Conservation (phyloP, 2,113 vertebrate species). For the Colistium nudipinnis region DNA sequence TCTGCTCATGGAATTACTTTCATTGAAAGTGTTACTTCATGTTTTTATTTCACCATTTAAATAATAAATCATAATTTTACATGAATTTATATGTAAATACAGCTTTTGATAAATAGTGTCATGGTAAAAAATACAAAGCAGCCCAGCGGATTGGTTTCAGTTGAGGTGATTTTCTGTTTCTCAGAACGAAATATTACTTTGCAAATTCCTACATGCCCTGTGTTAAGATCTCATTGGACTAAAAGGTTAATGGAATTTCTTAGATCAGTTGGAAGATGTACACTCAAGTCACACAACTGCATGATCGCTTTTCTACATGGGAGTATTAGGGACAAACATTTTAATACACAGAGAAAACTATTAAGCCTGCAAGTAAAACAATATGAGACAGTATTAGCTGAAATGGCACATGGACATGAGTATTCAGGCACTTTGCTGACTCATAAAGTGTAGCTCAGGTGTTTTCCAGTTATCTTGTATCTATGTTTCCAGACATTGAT, state of each 20-base stretch:
- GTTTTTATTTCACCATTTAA: conserved; percentile 76
- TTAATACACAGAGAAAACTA: not conserved
- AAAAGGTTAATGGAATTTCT: not conserved
- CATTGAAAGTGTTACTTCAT: conserved; percentile 33
- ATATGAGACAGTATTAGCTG: no score
- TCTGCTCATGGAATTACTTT: not conserved
- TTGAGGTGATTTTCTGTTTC: conserved; percentile 17
- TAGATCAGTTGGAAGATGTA: not conserved
- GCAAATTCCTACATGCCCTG: not conserved
- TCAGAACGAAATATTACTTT: not conserved
- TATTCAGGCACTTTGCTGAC: no score
- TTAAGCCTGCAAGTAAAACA: not conserved
- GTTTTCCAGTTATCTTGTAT: no score
- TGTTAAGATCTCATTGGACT: conserved; percentile 2
- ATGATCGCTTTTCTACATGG: not conserved
- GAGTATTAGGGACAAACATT: not conserved
- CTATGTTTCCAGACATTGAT: no score
- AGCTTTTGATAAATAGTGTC: conserved; percentile 62
- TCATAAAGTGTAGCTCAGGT: no score
- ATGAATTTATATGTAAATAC: conserved; percentile 81
- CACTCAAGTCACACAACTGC: not conserved
- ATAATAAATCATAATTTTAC: conserved; percentile 80
- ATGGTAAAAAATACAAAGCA: conserved; percentile 27
- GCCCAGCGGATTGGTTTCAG: conserved; percentile 15
- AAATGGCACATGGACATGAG: not conserved